A percentile compares a stretch with the other conserved stretches of the same genome.
phyloP scores from a whole-genome alignment of 1,140 invertebrate genomes.

The Gryllus bimaculatus region DNA sequence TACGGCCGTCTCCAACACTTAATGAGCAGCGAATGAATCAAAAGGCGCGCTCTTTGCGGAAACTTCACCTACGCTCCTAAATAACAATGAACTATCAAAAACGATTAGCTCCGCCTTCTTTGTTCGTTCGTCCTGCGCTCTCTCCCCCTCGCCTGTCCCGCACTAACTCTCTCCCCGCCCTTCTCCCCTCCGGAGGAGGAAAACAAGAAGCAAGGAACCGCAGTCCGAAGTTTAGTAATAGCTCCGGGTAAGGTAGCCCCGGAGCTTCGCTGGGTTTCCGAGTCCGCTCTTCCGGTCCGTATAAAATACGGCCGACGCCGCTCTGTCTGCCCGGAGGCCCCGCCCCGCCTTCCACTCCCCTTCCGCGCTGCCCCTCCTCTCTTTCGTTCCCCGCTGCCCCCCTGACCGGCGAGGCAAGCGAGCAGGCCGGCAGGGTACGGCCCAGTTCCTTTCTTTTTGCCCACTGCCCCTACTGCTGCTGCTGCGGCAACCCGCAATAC shows the following conservation, averaged over 20 bases:
- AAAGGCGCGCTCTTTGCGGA: not conserved
- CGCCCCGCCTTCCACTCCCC: not conserved
- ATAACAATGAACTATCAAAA: slow-evolving; percentile 3
- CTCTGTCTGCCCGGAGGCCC: not conserved
- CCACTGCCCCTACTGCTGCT: not conserved
- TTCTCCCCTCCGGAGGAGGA: not conserved
- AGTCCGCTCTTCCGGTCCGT: not conserved
- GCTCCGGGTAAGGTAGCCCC: not conserved
- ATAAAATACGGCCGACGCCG: not conserved
- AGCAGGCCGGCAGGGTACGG: too few relatives aligned
- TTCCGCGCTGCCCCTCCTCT: not conserved
- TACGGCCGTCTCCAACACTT: not conserved
- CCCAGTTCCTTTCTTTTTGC: not conserved
- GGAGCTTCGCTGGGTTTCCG: not conserved
- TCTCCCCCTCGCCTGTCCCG: not conserved
- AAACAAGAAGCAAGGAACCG: not conserved
- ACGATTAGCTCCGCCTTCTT: not conserved
- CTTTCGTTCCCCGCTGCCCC: not conserved
- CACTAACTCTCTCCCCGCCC: not conserved
- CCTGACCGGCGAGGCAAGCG: too few relatives aligned
- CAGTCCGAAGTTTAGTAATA: not conserved
- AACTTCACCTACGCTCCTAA: not conserved
- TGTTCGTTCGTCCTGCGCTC: not conserved
- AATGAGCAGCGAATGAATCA: not conserved
- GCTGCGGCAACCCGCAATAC: not conserved